phyloP scores from a whole-genome alignment of 2,113 vertebrate genomes.

The sheep (Ovis aries) region ARS-UI_Ramb_v3.0 NC_056055.1:58914501-58915000 shows the following conservation, averaged over 20 bases:
- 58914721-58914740: not conserved
- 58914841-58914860: not conserved
- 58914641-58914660: not conserved
- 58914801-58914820: slow-evolving; percentile 8
- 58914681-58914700: not conserved
- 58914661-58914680: not conserved
- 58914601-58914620: not conserved
- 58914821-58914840: not conserved
- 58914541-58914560: not conserved
- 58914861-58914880: not conserved
- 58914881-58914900: not conserved
- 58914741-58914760: slow-evolving; percentile 10
- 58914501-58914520: not conserved
- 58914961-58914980: not conserved
- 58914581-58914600: not conserved
- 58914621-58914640: not conserved
- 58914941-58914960: not conserved
- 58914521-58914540: not conserved
- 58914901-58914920: not conserved
- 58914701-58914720: not conserved
- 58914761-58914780: not conserved
- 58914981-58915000: slow-evolving; percentile 43
- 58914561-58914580: not conserved
- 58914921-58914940: not conserved
- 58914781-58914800: not conserved